Conservation (phyloP, 2,888 invertebrate genomes). For the Drosophila leonis region DNA sequence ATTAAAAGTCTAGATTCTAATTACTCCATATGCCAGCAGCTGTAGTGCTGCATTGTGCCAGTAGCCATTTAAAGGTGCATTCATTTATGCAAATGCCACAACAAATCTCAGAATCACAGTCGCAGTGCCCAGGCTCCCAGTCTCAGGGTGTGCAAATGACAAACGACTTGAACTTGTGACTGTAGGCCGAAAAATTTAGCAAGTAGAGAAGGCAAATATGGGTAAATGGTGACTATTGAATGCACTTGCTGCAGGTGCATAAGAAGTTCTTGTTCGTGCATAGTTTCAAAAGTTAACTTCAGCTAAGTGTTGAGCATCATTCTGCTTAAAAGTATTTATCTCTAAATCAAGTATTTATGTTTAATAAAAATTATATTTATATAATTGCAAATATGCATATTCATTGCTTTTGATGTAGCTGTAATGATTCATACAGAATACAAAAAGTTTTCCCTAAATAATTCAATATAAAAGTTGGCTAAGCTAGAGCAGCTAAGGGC, state of each 20-base stretch:
- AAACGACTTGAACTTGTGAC: conserved; percentile 77
- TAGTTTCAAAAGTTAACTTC: neutral
- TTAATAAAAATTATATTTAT: neutral
- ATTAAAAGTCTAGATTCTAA: conserved; percentile 69
- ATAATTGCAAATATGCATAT: neutral
- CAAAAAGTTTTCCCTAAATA: neutral
- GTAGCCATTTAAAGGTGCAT: conserved; percentile 70
- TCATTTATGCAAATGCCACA: conserved; percentile 80
- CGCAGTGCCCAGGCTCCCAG: conserved; percentile 11
- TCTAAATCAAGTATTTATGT: neutral
- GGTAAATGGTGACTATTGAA: neutral
- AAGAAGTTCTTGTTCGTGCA: neutral
- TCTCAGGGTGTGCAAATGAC: conserved; percentile 71
- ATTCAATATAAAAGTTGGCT: neutral
- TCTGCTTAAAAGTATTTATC: too few relatives aligned
- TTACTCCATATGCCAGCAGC: conserved; percentile 35
- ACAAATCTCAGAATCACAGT: conserved; percentile 52
- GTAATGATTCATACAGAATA: neutral
- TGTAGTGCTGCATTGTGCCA: conserved; percentile 65
- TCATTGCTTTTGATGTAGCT: neutral
- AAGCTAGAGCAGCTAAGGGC: neutral
- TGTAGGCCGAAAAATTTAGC: conserved; percentile 35
- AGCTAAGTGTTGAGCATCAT: too few relatives aligned
- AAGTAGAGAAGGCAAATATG: neutral
- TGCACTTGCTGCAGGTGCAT: neutral